Base-by-base conservation (phyloP, 2,113 vertebrate species). In the Neoarius graeffei region DNA sequence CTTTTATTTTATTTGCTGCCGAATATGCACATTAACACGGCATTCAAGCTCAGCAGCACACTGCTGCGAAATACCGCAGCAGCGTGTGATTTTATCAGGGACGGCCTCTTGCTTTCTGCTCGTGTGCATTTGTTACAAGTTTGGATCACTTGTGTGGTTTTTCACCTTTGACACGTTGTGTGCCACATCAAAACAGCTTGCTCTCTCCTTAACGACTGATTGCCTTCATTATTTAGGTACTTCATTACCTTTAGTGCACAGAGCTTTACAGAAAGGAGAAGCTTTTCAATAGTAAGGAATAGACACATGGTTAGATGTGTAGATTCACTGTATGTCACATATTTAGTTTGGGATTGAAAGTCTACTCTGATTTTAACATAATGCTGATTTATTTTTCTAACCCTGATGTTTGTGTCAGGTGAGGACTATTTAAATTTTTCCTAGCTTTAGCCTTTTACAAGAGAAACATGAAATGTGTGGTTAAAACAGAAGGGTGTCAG, bases 201-300 rank as follows among this genome's bases (percentile, higher is more conserved):
- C 83, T 91, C 62, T 85, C 90, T 59, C 52, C 91, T 89, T 93
- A 93, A 93, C 94, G 89, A 93, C 62, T 50, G 59, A 27, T 92
- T 88, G 90, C 77, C 91, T 93, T 89, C 93, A 86, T 90, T 93
- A 90, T 87, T 56, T 91, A 93, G 92, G 94, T 90, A 90, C 93
- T 93, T 94, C 92, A 93, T 94, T 94, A 94, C 66, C 19, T 91
- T 88, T 73, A 87, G 90, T 90, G 85, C 88, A 93, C 86, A 91
- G 50, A 93, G 91, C 91, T 89, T 89, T 83, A 82, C 67, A 89
- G 88, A 67, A 27, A 74, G 73, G 85, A 81, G 77, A 81, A 73
- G 42, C 76, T 87, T 83, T 81, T 88, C 81, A 85, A 81, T 62
- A 20, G 86, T 89, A 85, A 89, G 84, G 87, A 85, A 90, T 66